A percentile compares a stretch with the other conserved stretches of the same genome.
Evolutionary conservation across 2,797 vertebrate genomes (phyloP).

Genomic region (Sebastes reedi): DNA sequence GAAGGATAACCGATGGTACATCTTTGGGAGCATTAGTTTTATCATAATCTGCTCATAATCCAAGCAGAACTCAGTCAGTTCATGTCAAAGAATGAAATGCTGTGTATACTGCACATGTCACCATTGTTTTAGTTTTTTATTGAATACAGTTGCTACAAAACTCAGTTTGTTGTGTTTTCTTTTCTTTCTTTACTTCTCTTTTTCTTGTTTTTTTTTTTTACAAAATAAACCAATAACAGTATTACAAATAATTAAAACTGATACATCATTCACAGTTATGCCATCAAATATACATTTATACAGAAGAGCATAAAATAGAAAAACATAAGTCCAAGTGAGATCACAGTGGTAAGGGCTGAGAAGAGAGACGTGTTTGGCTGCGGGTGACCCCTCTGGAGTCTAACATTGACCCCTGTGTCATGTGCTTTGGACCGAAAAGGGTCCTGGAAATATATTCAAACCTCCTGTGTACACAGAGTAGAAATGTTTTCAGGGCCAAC

Average conservation of each 20-base stretch:
- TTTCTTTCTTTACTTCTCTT: constrained; percentile 24
- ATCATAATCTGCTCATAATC: neutral
- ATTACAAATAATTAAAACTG: constrained; percentile 74
- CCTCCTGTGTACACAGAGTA: neutral
- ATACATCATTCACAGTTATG: constrained; percentile 74
- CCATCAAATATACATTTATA: constrained; percentile 78
- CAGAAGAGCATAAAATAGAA: constrained; percentile 57
- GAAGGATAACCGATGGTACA: neutral
- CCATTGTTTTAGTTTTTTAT: constrained; percentile 31
- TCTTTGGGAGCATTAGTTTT: neutral
- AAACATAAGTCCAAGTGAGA: constrained; percentile 40
- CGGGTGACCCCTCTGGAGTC: neutral
- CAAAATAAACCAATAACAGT: constrained; percentile 78
- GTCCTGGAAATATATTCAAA: neutral
- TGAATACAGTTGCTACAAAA: constrained; percentile 61
- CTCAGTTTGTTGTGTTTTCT: constrained; percentile 39
- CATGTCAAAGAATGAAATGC: neutral
- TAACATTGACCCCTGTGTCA: neutral
- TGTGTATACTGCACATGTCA: neutral
- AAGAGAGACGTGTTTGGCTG: constrained; percentile 39
- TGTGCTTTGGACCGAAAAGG: constrained; percentile 29
- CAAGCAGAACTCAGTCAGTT: neutral
- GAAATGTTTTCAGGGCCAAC: neutral
- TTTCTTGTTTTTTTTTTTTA: constrained; percentile 47
- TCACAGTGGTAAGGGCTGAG: constrained; percentile 69